A percentile compares a stretch with the other conserved stretches of the same genome.
phyloP scores from a whole-genome alignment of 2,113 vertebrate species.

The Pithys albifrons region DNA sequence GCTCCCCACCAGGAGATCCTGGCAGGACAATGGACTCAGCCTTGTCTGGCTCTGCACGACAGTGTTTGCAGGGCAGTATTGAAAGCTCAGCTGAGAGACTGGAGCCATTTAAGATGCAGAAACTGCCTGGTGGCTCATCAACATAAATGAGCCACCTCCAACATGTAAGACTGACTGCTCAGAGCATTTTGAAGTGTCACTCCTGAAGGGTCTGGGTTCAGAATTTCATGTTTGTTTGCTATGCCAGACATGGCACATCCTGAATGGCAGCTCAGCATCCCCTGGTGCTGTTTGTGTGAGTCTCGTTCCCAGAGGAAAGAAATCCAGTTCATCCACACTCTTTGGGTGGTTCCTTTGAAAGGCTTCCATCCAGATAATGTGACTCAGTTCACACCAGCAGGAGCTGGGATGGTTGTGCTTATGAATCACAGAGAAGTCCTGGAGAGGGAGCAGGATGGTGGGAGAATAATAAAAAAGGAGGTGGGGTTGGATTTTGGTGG shows the following conservation, averaged over 20 bases:
- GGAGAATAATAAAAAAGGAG: background rate
- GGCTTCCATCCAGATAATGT: background rate
- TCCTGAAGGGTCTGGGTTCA: background rate
- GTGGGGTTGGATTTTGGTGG: background rate
- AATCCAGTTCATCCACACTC: background rate
- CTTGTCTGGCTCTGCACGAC: background rate
- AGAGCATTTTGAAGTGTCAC: background rate
- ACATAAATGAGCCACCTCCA: background rate
- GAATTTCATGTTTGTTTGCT: background rate
- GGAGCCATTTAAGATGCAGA: background rate
- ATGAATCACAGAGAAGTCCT: background rate
- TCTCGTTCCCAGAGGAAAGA: background rate
- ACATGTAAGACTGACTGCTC: background rate
- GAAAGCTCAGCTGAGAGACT: background rate
- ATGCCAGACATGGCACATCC: background rate
- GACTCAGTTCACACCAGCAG: background rate
- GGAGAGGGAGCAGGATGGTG: background rate
- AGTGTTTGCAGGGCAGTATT: background rate
- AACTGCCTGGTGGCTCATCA: background rate
- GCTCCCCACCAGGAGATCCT: background rate
- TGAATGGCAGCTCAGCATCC: fast-evolving
- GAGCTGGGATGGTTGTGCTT: background rate
- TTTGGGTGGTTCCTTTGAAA: background rate
- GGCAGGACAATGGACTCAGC: background rate
- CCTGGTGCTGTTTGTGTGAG: background rate